These are phyloP conservation scores for Acleris laterana DNA, from an alignment of 2,888 invertebrate species.

Conservation along the genomic window DNA sequence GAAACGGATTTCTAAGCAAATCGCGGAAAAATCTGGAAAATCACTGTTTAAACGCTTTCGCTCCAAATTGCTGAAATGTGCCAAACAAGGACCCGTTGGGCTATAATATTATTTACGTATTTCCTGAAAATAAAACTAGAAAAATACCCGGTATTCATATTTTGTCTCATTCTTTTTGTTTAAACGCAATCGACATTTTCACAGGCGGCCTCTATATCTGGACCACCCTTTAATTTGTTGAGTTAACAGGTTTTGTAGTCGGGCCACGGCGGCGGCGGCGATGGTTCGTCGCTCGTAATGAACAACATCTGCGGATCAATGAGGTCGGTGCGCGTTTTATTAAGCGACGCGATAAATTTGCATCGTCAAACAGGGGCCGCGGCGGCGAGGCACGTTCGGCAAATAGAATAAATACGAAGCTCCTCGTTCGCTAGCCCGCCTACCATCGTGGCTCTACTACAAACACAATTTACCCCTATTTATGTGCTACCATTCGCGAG, in stretches of 20 bases:
- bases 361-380: slow-evolving; percentile 78
- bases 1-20: too few species aligned
- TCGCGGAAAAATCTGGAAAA: too few species aligned
- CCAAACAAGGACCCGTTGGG: too few species aligned
- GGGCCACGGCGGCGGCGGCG: slow-evolving; percentile 47
- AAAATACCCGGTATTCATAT: too few species aligned
- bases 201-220: too few species aligned
- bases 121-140: too few species aligned
- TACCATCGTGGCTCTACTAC: slow-evolving; percentile 59
- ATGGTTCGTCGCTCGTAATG: slow-evolving; percentile 60
- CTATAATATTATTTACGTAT: too few species aligned
- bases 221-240: too few species aligned
- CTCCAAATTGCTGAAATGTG: too few species aligned
- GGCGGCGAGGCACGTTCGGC: slow-evolving; percentile 77
- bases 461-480: slow-evolving; percentile 78
- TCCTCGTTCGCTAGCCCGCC: slow-evolving; percentile 52
- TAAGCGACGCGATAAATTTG: slow-evolving; percentile 80
- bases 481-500: slow-evolving; percentile 60
- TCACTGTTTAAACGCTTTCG: too few species aligned
- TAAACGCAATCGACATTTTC: too few species aligned
- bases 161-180: too few species aligned
- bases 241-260: slow-evolving; percentile 60
- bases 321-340: slow-evolving; percentile 73
- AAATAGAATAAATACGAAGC: slow-evolving; percentile 80
- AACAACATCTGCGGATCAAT: slow-evolving; percentile 77